Conservation (phyloP, 2,113 vertebrate genomes). For the Otis tarda region DNA sequence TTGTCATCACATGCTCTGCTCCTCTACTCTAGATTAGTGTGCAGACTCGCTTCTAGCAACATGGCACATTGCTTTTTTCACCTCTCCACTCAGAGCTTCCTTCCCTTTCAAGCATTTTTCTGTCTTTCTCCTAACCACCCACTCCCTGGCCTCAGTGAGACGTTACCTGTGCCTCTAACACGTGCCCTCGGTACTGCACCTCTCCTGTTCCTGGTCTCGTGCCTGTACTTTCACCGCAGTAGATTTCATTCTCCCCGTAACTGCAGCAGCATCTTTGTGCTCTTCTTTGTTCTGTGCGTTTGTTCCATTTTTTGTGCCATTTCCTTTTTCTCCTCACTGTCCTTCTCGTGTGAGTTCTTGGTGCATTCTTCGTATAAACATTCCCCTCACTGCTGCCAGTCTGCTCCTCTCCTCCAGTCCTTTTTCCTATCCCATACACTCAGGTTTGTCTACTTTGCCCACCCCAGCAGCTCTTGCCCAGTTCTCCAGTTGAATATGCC, state of each 20-base stretch:
- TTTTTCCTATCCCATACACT: neutral
- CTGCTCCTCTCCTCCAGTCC: neutral
- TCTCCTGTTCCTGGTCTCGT: neutral
- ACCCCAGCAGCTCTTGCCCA: neutral
- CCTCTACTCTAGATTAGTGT: neutral
- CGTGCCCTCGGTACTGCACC: fast-evolving
- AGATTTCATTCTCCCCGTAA: neutral
- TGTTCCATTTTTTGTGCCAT: neutral
- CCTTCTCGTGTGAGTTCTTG: neutral
- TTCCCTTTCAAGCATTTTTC: neutral
- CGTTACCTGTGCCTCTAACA: too few relatives aligned
- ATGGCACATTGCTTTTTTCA: neutral
- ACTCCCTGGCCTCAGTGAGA: neutral
- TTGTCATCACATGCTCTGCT: neutral
- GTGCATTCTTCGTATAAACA: neutral
- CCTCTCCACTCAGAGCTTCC: neutral
- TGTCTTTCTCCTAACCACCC: neutral
- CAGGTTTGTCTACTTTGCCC: neutral
- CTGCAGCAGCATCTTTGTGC: neutral
- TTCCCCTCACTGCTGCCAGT: neutral
- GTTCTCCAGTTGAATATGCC: neutral
- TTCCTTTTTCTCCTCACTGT: neutral
- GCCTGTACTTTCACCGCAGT: neutral
- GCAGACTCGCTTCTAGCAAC: neutral
- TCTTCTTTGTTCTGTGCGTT: neutral